phyloP scores from a whole-genome alignment of 2,797 vertebrate genomes.

The Atherinosoma microstoma region DNA sequence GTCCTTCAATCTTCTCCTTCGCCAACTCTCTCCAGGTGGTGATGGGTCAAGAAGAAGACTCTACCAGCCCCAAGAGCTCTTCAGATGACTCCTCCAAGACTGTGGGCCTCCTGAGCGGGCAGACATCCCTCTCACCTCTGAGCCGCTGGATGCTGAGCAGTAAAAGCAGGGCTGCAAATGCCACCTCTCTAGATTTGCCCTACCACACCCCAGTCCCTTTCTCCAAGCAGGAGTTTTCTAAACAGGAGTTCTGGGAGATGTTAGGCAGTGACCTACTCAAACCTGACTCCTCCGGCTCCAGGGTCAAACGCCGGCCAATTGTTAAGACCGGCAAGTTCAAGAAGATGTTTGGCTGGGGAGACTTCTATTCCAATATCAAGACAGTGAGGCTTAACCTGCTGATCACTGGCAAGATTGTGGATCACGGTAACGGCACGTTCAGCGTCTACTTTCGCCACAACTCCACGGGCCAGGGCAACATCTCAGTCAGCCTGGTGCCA shows the following conservation, averaged over 20 bases:
- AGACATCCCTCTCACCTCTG: constrained; percentile 81
- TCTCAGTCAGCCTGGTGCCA: constrained; percentile 96
- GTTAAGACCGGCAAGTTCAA: constrained; percentile 90
- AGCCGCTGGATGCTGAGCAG: constrained; percentile 86
- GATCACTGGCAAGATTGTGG: constrained; percentile 97
- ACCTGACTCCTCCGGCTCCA: constrained; percentile 77
- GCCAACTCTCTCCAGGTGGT: constrained; percentile 82
- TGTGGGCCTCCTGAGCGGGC: constrained; percentile 81
- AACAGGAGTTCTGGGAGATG: constrained; percentile 91
- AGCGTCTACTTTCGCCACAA: constrained; percentile 98
- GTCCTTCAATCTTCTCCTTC: constrained; percentile 7
- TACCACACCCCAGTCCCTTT: constrained; percentile 85
- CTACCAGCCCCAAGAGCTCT: constrained; percentile 78
- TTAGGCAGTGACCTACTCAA: constrained; percentile 86
- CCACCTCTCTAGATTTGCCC: constrained; percentile 88
- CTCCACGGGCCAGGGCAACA: constrained; percentile 95
- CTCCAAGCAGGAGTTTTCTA: constrained; percentile 88
- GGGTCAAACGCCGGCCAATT: constrained; percentile 86
- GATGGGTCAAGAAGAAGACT: constrained; percentile 86
- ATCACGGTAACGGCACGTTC: constrained; percentile 97
- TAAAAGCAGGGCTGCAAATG: constrained; percentile 83
- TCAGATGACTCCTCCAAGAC: constrained; percentile 79
- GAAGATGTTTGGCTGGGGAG: constrained; percentile 98
- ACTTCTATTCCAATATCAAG: constrained; percentile 99
- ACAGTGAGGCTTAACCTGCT: constrained; percentile 96